These are phyloP conservation scores for Aldabrachelys gigantea DNA, from an alignment of 2,113 vertebrate species.

Conservation along the genomic window DNA sequence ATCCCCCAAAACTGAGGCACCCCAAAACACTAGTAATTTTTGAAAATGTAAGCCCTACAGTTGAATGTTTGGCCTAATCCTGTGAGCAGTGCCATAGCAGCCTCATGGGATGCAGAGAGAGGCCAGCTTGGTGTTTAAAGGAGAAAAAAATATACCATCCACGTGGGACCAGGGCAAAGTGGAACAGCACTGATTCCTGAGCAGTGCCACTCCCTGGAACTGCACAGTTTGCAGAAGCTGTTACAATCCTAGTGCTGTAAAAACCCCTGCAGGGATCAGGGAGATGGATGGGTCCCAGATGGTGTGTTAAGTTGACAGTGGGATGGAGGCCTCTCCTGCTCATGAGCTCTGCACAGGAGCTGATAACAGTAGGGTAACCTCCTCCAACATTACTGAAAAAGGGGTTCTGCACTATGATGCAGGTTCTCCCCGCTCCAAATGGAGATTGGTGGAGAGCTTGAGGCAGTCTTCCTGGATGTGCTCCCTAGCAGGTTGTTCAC, in stretches of 20 bases:
- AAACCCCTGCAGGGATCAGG: not conserved
- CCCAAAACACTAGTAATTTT: not conserved
- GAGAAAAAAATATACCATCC: not conserved
- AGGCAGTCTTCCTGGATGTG: not conserved
- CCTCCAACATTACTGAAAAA: not conserved
- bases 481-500: not conserved
- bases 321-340: not conserved
- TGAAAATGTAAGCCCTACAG: not conserved
- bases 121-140: not conserved
- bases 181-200: too few relatives aligned
- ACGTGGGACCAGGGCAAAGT: too few relatives aligned
- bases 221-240: not conserved
- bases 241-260: not conserved
- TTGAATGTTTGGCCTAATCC: not conserved
- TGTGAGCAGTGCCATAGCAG: too few relatives aligned
- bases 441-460: too few relatives aligned
- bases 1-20: not conserved
- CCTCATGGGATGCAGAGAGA: not conserved
- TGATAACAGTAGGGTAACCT: not conserved
- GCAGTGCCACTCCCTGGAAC: not conserved
- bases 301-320: not conserved
- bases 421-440: not conserved
- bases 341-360: not conserved
- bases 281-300: not conserved
- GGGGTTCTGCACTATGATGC: not conserved